Evolutionary conservation across 2,113 vertebrate genomes (phyloP).

Genomic region (Tachysurus fulvidraco): DNA sequence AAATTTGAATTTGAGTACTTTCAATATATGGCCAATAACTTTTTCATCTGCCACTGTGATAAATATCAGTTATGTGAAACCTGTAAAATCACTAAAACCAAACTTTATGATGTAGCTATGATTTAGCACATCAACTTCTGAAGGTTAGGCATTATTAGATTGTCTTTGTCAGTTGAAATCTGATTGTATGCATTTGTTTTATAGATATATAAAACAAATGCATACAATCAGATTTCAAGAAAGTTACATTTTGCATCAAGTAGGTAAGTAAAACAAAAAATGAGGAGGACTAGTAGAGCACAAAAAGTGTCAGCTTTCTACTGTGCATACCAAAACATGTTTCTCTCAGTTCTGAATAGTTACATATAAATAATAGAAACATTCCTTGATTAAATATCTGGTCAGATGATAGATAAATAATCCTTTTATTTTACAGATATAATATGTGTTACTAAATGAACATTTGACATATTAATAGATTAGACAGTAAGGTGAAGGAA

Average conservation of each 20-base stretch:
- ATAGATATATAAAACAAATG: not conserved
- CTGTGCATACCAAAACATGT: not conserved
- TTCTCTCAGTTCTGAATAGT: not conserved
- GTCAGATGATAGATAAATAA: not conserved
- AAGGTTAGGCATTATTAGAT: not conserved
- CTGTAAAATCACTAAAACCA: not conserved
- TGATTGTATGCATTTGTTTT: too few species aligned
- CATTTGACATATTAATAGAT: slow-evolving; percentile 53
- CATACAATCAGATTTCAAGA: not conserved
- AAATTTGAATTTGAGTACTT: not conserved
- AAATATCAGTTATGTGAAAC: not conserved
- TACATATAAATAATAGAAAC: too few species aligned
- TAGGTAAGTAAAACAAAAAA: not conserved
- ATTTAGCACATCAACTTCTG: not conserved
- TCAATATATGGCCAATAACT: not conserved
- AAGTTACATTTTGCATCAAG: not conserved
- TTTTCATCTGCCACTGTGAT: too few species aligned
- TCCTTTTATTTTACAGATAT: not conserved
- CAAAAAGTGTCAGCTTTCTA: not conserved
- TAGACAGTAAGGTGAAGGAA: slow-evolving; percentile 33
- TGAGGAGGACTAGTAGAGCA: not conserved
- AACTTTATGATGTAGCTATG: not conserved
- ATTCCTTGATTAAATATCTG: not conserved
- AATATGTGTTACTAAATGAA: not conserved
- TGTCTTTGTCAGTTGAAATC: too few species aligned